Evolutionary conservation across 2,113 vertebrate genomes (phyloP), one percentile per base, ranked within the genome.

Genomic region (Hydrochoerus hydrochaeris): DNA sequence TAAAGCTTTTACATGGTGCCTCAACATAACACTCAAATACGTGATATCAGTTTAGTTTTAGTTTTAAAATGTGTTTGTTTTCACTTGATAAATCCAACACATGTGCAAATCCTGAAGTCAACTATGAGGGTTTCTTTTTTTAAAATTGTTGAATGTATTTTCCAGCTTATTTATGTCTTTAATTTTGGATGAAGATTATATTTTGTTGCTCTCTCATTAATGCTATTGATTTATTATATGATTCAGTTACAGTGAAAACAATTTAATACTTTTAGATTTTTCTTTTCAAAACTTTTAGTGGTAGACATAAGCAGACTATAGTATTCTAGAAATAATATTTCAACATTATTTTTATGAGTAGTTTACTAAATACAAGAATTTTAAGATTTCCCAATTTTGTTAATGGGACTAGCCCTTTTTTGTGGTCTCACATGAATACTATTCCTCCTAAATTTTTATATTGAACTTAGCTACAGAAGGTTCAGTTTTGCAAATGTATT

Each of bases 1-100:
- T 16, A 22, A 35, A 0, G 7, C 1, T 49, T 49, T 2, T 75
- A 13, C 38, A 49, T 77, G 3, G n/a, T 52, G 0, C 0, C 4
- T 91, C 22, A 77, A 46, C 30, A 69, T 71, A 57, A 10, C 57
- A 85, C 84, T 38, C 20, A 20, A 58, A 52, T 82, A 89, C 75
- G 4, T 52, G 8, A 7, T 82, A 65, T 73, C n/a, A 54, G 0
- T 49, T 63, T 69, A 57, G 14, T 49, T 87, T 89, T 86, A 82
- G 2, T 69, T 82, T 83, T 69, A n/a, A 69, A n/a, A 69, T 35
- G 28, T 13, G 11, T 63, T 63, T 82, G 3, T 41, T n/a, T 73
- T 41, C 44, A 57, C 7, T 67, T n/a, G 8, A 13, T 73, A 67
- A 38, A 77, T 58, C 14, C 67, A 46, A 60, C 0, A 38, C 54